Percentiles rank a stretch among this genome's conserved stretches.
Evolutionary conservation across 2,113 vertebrate genomes (phyloP).

Genomic region (Felis chaus): DNA sequence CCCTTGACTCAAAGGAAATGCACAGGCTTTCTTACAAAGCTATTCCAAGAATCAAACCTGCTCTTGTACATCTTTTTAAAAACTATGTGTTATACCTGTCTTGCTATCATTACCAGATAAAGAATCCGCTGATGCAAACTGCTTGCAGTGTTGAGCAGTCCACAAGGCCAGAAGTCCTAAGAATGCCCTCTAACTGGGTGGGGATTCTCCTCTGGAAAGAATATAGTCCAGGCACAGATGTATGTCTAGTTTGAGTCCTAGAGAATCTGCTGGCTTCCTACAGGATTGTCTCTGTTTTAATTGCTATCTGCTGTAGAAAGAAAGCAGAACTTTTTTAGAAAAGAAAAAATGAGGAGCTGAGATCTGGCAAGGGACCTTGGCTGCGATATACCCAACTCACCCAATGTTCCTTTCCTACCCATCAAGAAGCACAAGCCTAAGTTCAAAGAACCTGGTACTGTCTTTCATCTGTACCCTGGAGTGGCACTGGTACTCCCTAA

Average conservation of each 20-base stretch:
- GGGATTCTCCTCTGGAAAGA: not conserved
- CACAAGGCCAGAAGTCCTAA: not conserved
- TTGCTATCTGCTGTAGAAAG: not conserved
- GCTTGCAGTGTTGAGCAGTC: too few species aligned
- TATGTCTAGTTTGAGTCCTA: not conserved
- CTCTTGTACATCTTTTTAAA: not conserved
- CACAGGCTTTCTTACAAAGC: conserved; percentile 18
- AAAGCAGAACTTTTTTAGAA: not conserved
- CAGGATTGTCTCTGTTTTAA: conserved; percentile 11
- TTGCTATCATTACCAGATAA: not conserved
- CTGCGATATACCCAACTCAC: not conserved
- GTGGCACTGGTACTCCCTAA: not conserved
- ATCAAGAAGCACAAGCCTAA: not conserved
- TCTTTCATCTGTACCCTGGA: not conserved
- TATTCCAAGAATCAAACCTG: not conserved
- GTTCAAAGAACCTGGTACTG: not conserved
- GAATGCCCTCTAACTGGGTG: not conserved
- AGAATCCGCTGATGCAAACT: not conserved
- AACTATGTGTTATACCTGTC: not conserved
- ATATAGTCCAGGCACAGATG: not conserved
- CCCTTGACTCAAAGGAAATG: not conserved
- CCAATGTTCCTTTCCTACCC: not conserved
- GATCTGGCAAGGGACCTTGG: not conserved
- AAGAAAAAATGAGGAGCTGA: not conserved
- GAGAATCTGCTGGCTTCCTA: not conserved